Base-by-base conservation (phyloP, 2,888 invertebrate genomes). In the Parelbella ahira region DNA sequence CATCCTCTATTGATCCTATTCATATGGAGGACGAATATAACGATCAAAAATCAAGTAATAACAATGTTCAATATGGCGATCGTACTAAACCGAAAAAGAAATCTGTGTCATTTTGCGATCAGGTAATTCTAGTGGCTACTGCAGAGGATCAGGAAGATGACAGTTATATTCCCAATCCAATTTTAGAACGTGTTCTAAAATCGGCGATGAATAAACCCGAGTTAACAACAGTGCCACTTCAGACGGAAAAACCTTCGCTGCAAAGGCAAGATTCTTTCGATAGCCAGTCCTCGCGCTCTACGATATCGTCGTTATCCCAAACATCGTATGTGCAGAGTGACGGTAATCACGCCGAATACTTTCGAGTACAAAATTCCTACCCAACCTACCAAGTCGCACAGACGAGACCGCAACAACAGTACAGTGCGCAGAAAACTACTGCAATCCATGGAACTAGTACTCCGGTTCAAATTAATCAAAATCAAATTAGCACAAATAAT, bases 71-170 rank as follows among this genome's bases (percentile, higher is more conserved):
- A 37, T 82, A 87, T 45, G 78, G 75, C 5, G 90, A 90, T 50
- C 73, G 82, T 0, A 88, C 90, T 34, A 89, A 93, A 44, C 90
- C 91, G 0, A 95, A 95, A 67, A 97, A 97, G 89, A 97, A 97
- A 74, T 96, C 95, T 44, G 97, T 97, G 2, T 97, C 97, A 0
- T 97, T 97, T 76, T 97, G 97, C 63, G 97, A 97, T 70, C 96
- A 97, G 78, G 96, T 97, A 0, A 96, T 96, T 48, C 81, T 97
- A 41, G 97, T 97, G 5, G 96, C 97, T 2, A 96, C 96, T 0
- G 96, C 96, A 0, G 97, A 97, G 60, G 96, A 97, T 57, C 94
- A 96, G 61, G 96, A 96, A 74, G 95, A 95, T 48, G 96, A 96
- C 49, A 93, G 94, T 55, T 96, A 95, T 61, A 95, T 96, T 60